Base-by-base conservation (phyloP, 2,888 invertebrate genomes). In the Nymphalis c-album region DNA sequence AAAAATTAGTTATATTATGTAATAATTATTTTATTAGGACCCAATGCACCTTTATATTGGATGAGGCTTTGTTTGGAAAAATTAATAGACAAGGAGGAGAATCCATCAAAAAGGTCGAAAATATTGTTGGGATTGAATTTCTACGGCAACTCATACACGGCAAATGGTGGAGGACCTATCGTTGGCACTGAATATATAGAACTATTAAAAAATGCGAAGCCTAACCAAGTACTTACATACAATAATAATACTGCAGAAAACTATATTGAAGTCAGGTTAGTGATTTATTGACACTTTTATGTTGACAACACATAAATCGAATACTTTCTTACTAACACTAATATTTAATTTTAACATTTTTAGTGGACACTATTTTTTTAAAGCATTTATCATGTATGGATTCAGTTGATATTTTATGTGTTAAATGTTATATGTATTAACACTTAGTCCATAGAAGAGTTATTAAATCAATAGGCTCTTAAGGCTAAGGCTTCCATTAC, bases 81-180 rank as follows among this genome's bases (percentile, higher is more conserved):
- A 65, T 90, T 98, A 65, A 94, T 95, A 18, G 95, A 96, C 7
- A 88, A 93, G 67, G 90, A 92, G 59, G 89, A 91, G 0, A 91
- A 92, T 53, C 84, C 91, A 59, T 87, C 92, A 5, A 95, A 95
- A 78, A 92, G 97, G 55, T 87, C 93, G 6, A 97, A 98, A 88
- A 96, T 98, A 70, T 91, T 98, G 17, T 89, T 98, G 73, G 98
- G 98, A 0, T 84, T 98, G 7, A 99, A 98, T 85, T 98, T 98
- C 89, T 99, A 98, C 87, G 98, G 98, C 1, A 96, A 97, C 82
- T 96, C 97, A 74, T 98, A 96, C 77, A 96, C 95, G 0, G 94
- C 95, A 0, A 95, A 95, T 75, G 96, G 97, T 3, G 98, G 97
- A 6, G 96, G 96, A 0, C 95, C 98, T 0, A 96, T 98, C 68